Percentiles rank a stretch among this genome's conserved stretches.
phyloP scores from a whole-genome alignment of 2,113 vertebrate species.

The Aldabrachelys gigantea region DNA sequence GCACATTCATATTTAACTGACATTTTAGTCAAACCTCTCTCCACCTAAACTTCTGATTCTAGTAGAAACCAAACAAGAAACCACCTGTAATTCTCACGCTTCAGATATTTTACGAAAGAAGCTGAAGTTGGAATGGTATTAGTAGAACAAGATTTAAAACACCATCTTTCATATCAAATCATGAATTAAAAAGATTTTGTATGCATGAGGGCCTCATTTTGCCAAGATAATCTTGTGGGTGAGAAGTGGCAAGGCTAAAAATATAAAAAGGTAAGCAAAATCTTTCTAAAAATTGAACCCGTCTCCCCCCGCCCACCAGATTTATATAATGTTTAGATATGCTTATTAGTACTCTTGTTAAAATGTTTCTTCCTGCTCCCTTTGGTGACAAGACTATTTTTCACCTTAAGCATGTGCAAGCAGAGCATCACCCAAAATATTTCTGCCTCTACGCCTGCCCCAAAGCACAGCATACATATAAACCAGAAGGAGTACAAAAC shows the following conservation, averaged over 20 bases:
- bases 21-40: not conserved
- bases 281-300: not conserved
- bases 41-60: not conserved
- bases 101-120: not conserved
- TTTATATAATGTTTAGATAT: not conserved
- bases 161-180: not conserved
- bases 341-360: not conserved
- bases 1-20: not conserved
- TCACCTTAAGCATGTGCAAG: not conserved
- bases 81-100: not conserved
- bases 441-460: not conserved
- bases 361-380: not conserved
- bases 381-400: not conserved
- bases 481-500: not conserved
- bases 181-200: not conserved
- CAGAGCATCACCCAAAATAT: not conserved
- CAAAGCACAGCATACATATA: not conserved
- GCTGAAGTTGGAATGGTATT: not conserved
- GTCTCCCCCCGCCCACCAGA: not conserved
- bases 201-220: not conserved
- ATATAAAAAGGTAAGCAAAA: not conserved
- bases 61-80: not conserved
- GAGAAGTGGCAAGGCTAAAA: not conserved
- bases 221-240: not conserved
- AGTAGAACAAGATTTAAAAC: not conserved